These are phyloP conservation scores for Eledona agricola DNA, from an alignment of 2,888 invertebrate species.

Conservation along the genomic window DNA sequence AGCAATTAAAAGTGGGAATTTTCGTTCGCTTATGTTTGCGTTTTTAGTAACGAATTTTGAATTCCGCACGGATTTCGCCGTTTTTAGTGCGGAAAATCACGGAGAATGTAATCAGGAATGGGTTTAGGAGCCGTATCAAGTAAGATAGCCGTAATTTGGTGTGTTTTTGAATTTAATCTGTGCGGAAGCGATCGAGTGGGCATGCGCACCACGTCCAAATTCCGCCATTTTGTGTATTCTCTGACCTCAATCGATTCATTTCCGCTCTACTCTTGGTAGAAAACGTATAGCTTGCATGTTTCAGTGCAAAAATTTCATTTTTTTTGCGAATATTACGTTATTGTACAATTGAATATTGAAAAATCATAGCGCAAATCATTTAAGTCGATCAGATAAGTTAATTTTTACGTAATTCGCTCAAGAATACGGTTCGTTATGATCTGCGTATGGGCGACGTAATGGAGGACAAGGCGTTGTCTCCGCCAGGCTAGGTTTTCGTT, in stretches of 20 bases:
- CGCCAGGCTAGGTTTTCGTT: constrained; percentile 29
- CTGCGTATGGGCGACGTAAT: constrained; percentile 32
- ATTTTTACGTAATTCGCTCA: constrained; percentile 20
- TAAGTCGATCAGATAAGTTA: constrained; percentile 35
- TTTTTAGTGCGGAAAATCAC: too few species aligned
- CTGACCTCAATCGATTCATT: constrained; percentile 44
- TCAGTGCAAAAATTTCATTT: constrained; percentile 32
- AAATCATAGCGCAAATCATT: constrained; percentile 24
- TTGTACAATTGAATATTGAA: constrained; percentile 15
- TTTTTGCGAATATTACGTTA: constrained; percentile 27
- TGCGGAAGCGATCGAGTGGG: constrained; percentile 5
- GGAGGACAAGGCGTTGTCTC: constrained; percentile 39
- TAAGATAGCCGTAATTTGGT: constrained; percentile 1
- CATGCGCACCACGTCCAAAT: constrained; percentile 12
- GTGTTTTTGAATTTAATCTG: constrained; percentile 2
- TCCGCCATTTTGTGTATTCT: constrained; percentile 28
- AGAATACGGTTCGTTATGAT: constrained; percentile 23
- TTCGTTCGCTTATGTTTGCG: too few species aligned
- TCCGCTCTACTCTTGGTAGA: constrained; percentile 51
- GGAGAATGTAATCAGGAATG: too few species aligned
- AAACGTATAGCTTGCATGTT: constrained; percentile 34
- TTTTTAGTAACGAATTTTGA: too few species aligned
- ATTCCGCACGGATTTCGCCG: too few species aligned
- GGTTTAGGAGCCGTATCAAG: too few species aligned
- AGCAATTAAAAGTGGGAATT: too few species aligned